Evolutionary conservation across 2,888 invertebrate genomes (phyloP), one percentile per base, ranked within the genome.

Genomic region (Holacanthella duospinosa): DNA sequence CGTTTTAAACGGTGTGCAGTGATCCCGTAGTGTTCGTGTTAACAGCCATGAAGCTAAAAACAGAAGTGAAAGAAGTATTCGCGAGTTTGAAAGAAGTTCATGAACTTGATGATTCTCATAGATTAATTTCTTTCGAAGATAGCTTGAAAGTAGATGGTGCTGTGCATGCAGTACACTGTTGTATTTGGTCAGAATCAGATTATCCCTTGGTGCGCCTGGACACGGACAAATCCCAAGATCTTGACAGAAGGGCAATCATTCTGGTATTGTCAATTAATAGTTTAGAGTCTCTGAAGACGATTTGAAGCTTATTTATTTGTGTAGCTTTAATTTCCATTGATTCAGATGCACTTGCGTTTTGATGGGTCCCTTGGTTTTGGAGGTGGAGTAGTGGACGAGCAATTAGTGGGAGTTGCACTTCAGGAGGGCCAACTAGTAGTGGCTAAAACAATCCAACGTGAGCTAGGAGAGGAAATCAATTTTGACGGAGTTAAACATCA

Each of bases 281-380:
- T n/a, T n/a, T n/a, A n/a, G n/a, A n/a, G n/a, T n/a, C n/a, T n/a
- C n/a, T n/a, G n/a, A n/a, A n/a, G n/a, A n/a, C n/a, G n/a, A n/a
- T n/a, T n/a, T n/a, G n/a, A n/a, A n/a, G n/a, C n/a, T n/a, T n/a
- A n/a, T n/a, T n/a, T n/a, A n/a, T n/a, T n/a, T n/a, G n/a, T n/a
- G n/a, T n/a, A n/a, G n/a, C n/a, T n/a, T n/a, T n/a, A n/a, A n/a
- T n/a, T n/a, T n/a, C n/a, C n/a, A n/a, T n/a, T n/a, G n/a, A n/a
- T n/a, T n/a, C n/a, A 80, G 81, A 81, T 81, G 81, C 80, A 81
- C 69, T 71, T 80, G 74, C 74, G 82, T 29, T 80, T 80, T 75
- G 82, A 82, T 75, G 82, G 82, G 1, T 75, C 76, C 53, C 61
- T 82, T 25, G 82, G 82, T 16, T 82, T 82, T 73, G 80, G 81